Conservation (phyloP, 2,797 vertebrate genomes). For the Nasua narica region DNA sequence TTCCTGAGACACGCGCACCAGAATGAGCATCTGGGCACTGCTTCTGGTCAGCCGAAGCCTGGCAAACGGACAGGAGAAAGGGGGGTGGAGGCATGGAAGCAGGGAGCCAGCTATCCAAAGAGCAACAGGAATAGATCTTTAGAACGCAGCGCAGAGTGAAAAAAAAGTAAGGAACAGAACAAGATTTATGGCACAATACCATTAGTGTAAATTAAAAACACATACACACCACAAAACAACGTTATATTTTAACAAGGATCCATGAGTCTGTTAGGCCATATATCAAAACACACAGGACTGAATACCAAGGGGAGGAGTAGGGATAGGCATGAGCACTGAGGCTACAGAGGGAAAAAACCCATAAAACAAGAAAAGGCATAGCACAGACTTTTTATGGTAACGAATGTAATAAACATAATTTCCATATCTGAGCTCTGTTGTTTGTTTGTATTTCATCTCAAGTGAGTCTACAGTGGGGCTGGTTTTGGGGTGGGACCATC, state of each 20-base stretch:
- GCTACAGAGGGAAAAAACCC: not conserved
- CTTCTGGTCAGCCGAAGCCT: not conserved
- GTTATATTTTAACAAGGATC: slow-evolving; percentile 68
- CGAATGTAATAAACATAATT: not conserved
- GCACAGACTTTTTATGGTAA: not conserved
- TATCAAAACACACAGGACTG: slow-evolving; percentile 45
- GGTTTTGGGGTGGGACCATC: not conserved
- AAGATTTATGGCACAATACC: slow-evolving; percentile 65
- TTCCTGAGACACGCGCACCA: not conserved
- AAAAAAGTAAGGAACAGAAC: not conserved
- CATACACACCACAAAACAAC: slow-evolving; percentile 44
- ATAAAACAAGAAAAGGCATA: not conserved
- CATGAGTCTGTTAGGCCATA: slow-evolving; percentile 20
- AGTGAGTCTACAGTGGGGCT: not conserved
- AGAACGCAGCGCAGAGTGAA: not conserved
- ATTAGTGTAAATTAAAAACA: slow-evolving; percentile 73
- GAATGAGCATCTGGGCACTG: not conserved
- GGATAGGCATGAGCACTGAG: not conserved
- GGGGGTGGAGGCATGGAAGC: not conserved
- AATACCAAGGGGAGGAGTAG: not conserved
- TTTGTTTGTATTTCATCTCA: not conserved
- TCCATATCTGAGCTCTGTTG: not conserved
- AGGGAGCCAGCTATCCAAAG: not conserved
- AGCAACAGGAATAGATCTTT: slow-evolving; percentile 32
- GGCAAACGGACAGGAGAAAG: not conserved